phyloP scores from a whole-genome alignment of 2,888 invertebrate genomes.

The Bhutanitis thaidina region DNA sequence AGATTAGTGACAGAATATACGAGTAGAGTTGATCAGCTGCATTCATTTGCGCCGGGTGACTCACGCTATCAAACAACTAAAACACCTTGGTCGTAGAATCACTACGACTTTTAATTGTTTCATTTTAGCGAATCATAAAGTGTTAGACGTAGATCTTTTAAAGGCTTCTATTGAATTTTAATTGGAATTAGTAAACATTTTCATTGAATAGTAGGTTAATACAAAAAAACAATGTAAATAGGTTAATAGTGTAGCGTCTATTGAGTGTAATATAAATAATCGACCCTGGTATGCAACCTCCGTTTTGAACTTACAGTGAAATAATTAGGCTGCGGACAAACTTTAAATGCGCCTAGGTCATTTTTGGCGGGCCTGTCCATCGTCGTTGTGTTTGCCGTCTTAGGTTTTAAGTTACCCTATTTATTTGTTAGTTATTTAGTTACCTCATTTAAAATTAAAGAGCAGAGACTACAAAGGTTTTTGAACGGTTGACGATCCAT shows the following conservation, averaged over 20 bases:
- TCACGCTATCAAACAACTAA: too few species aligned
- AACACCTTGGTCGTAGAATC: too few species aligned
- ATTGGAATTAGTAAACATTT: not conserved
- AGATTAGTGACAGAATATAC: not conserved
- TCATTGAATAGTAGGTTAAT: not conserved
- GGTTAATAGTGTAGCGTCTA: not conserved
- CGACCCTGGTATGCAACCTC: constrained; percentile 8
- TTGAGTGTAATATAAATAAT: not conserved
- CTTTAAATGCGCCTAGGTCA: not conserved
- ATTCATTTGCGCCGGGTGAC: too few species aligned
- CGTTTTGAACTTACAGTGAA: not conserved
- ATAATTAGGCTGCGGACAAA: constrained; percentile 4
- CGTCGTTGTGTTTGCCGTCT: constrained; percentile 24
- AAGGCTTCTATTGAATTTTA: not conserved
- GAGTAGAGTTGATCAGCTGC: not conserved
- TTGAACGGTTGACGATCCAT: constrained; percentile 35
- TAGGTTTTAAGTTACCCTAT: constrained; percentile 54
- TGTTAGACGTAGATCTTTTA: not conserved
- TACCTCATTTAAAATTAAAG: constrained; percentile 34
- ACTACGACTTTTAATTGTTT: too few species aligned
- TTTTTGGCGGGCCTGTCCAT: not conserved
- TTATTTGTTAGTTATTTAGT: constrained; percentile 52
- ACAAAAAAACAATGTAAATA: constrained; percentile 11
- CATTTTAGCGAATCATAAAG: too few species aligned
- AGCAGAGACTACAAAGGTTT: constrained; percentile 32